Base-by-base conservation (phyloP, 1,140 invertebrate species). In the Procambarus clarkii region DNA sequence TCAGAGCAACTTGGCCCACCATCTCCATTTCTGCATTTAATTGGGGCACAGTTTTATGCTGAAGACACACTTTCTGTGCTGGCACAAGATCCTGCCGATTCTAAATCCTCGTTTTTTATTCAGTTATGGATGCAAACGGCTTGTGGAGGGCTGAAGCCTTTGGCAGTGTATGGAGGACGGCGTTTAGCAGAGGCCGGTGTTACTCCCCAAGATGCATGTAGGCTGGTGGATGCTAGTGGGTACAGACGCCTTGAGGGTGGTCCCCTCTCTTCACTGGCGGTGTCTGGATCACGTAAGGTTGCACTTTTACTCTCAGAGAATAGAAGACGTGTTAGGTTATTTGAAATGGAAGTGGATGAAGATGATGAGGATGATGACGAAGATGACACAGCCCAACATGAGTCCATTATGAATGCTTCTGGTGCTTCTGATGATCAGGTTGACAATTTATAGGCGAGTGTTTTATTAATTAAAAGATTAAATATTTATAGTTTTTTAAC, bases 201-300 rank as follows among this genome's bases (percentile, higher is more conserved):
- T 18, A 89, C 78, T 80, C 92, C 82, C 77, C 93, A 93, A 45
- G 92, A 94, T 92, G 92, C 94, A 24, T 93, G 93, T 0, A 82
- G 78, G 9, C 83, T 93, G 18, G 89, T 94, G 7, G 94, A 94
- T 54, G 80, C 92, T 15, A 86, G 92, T 24, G 93, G 92, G 24
- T 95, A 94, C 76, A 93, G 95, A 34, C 92, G 96, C 7, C 94
- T 95, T 95, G 93, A 93, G 46, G 80, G 80, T 77, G 88, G 92
- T 54, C 76, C 92, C 54, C 69, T 96, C 98, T 92, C 89, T 18
- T 34, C 89, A 11, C 3, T 91, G 50, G 97, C 98, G 8, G 98
- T 99, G 0, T 98, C 98, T 90, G 98, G 98, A 0, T 96, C 96
- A 15, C 95, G 98, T 69, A 98, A 98, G 95, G 97, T 99, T 45